Evolutionary conservation across 2,888 invertebrate genomes (phyloP).

Genomic region (Pterostichus niger): DNA sequence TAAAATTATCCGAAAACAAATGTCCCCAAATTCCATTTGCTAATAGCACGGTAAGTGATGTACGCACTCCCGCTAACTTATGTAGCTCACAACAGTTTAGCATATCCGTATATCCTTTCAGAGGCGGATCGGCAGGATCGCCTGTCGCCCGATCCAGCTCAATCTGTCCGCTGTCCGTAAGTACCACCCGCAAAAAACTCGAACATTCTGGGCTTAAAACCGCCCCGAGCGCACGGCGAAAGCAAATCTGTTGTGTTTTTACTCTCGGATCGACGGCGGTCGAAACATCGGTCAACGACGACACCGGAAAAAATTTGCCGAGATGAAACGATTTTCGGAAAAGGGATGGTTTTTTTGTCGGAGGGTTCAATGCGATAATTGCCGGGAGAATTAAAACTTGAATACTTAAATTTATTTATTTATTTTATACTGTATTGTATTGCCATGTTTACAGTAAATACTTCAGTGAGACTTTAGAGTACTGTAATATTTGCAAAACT

Average conservation of each 20-base stretch:
- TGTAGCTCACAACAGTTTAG: conserved; percentile 12
- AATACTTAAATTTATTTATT: too few relatives aligned
- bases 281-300: conserved; percentile 18
- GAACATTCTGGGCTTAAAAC: conserved; percentile 21
- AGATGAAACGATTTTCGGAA: conserved; percentile 5
- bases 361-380: too few relatives aligned
- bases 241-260: conserved; percentile 49
- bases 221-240: conserved; percentile 8
- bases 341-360: background rate
- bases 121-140: conserved; percentile 32
- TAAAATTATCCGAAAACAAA: background rate
- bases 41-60: conserved; percentile 39
- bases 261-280: conserved; percentile 9
- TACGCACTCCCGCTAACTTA: conserved; percentile 6
- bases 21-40: conserved; percentile 13
- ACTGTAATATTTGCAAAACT: too few relatives aligned
- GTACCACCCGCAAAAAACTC: conserved; percentile 32
- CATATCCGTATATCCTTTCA: conserved; percentile 32
- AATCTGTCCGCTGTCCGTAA: conserved; percentile 34
- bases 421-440: too few relatives aligned
- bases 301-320: conserved; percentile 10
- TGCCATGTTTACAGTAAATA: too few relatives aligned
- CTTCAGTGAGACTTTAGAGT: too few relatives aligned
- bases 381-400: too few relatives aligned
- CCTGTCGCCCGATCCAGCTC: conserved; percentile 17